A percentile compares a stretch with the other conserved stretches of the same genome.
These are phyloP conservation scores for Drosophila kikkawai DNA, from an alignment of 1,140 invertebrate genomes.

Conservation along the genomic window DNA sequence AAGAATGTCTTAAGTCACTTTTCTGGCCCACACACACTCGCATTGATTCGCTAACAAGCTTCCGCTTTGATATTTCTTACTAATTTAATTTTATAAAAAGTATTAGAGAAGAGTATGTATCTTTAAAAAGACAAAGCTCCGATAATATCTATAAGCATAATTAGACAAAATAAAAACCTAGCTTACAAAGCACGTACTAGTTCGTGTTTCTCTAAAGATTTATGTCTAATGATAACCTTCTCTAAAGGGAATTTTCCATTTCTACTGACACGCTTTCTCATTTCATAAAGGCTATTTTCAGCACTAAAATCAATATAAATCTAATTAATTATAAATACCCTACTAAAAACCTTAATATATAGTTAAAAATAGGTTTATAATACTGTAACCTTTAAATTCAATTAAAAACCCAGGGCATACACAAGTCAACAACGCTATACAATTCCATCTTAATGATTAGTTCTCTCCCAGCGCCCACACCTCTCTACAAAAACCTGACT, in stretches of 20 bases:
- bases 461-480: conserved; percentile 53
- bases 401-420: conserved; percentile 4
- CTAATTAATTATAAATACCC: background rate
- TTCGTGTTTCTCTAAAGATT: background rate
- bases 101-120: background rate
- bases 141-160: background rate
- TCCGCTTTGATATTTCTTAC: conserved; percentile 31
- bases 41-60: conserved; percentile 10
- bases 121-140: background rate
- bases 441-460: conserved; percentile 26
- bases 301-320: background rate
- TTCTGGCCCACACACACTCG: conserved; percentile 29
- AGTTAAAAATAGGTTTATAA: background rate
- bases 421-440: conserved; percentile 9
- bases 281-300: background rate
- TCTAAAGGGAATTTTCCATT: background rate
- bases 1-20: conserved; percentile 17
- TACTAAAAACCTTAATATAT: background rate
- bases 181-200: background rate
- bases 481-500: conserved; percentile 45
- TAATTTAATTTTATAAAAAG: background rate
- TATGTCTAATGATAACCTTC: background rate
- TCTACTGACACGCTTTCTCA: background rate
- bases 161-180: background rate
- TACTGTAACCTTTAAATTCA: too few relatives aligned